A percentile compares a stretch with the other conserved stretches of the same genome.
phyloP scores from a whole-genome alignment of 2,888 invertebrate species.

The Apamea monoglypha region DNA sequence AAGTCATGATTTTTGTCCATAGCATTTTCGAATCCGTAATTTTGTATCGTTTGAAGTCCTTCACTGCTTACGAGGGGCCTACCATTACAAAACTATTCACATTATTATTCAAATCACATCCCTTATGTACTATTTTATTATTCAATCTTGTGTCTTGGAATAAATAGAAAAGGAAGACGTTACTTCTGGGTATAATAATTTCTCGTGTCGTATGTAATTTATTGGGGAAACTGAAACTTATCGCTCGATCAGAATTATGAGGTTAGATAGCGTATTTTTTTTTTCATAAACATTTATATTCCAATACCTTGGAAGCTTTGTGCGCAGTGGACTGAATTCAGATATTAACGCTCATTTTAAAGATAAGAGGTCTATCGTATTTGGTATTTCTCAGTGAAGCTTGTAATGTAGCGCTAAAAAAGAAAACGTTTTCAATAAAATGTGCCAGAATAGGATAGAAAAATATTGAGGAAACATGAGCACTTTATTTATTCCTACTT shows the following conservation, averaged over 20 bases:
- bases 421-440: neutral
- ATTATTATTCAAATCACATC: constrained; percentile 62
- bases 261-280: constrained; percentile 20
- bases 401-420: neutral
- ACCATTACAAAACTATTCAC: constrained; percentile 33
- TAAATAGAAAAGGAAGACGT: constrained; percentile 27
- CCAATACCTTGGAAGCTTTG: constrained; percentile 3
- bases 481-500: neutral
- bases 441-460: neutral
- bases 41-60: constrained; percentile 13
- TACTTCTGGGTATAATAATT: constrained; percentile 37
- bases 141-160: constrained; percentile 48
- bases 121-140: constrained; percentile 43
- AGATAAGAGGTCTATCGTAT: neutral
- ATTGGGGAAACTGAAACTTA: constrained; percentile 33
- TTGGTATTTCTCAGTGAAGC: neutral
- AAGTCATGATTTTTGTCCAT: neutral
- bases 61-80: neutral
- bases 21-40: neutral
- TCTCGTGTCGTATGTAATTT: constrained; percentile 34
- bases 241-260: constrained; percentile 43
- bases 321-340: neutral
- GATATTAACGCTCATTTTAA: neutral
- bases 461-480: neutral
- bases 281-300: constrained; percentile 17